Conservation (phyloP, 2,113 vertebrate species). For the Todiramphus saurophagus region DNA sequence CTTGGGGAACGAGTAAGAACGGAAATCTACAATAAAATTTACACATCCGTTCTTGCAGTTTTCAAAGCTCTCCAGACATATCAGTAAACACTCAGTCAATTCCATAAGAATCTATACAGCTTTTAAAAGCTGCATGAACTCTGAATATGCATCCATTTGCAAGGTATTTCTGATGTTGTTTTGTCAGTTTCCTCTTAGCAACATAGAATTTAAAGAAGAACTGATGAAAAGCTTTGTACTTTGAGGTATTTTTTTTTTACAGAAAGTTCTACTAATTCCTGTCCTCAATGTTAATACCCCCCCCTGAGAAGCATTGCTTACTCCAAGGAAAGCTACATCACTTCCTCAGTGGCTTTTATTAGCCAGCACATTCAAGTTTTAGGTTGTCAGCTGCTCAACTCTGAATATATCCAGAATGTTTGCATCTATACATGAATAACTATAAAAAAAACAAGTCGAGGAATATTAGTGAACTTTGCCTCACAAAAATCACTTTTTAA, state of each 20-base stretch:
- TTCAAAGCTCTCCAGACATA: constrained; percentile 20
- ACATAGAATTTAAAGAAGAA: background rate
- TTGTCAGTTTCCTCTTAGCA: background rate
- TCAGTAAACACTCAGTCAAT: background rate
- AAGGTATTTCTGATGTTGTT: background rate
- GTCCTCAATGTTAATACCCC: background rate
- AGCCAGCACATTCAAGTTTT: background rate
- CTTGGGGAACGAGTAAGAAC: background rate
- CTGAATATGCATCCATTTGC: background rate
- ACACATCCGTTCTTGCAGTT: background rate
- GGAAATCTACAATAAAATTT: background rate
- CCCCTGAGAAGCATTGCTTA: background rate
- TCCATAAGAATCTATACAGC: background rate
- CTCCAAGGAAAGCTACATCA: background rate
- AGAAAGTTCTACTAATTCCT: background rate
- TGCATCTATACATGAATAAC: background rate
- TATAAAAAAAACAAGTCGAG: background rate
- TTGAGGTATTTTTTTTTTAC: constrained; percentile 8
- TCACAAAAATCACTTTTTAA: background rate
- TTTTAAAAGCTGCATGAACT: background rate
- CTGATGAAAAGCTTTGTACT: background rate
- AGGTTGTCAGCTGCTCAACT: background rate
- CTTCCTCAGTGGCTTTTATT: background rate
- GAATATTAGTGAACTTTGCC: background rate
- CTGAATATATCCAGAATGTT: background rate